Percentiles rank a stretch among this genome's conserved stretches.
Evolutionary conservation across 64 coral and sea anemone genomes (phyloP).

Genomic region (Stichodactyla mertensii): DNA sequence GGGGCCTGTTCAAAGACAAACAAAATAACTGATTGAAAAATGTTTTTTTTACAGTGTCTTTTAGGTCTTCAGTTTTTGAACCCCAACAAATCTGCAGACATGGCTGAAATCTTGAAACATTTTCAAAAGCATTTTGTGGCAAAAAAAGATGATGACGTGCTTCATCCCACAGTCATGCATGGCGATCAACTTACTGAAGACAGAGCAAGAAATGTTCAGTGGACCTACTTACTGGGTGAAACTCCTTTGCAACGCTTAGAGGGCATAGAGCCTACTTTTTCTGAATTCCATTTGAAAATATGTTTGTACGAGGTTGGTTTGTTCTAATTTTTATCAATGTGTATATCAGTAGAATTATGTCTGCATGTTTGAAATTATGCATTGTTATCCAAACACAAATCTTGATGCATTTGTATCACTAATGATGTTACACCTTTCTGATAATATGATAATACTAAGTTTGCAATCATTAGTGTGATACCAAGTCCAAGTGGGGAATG

Average conservation of each 20-base stretch:
- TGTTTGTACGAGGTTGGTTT: too few relatives aligned
- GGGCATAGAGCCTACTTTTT: slow-evolving; percentile 22
- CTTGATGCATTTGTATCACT: too few relatives aligned
- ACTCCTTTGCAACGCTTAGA: slow-evolving; percentile 2
- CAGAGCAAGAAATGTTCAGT: slow-evolving; percentile 25
- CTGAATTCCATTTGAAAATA: neutral
- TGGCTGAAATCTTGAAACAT: slow-evolving; percentile 24
- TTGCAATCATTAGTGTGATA: too few relatives aligned
- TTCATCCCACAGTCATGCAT: slow-evolving; percentile 26
- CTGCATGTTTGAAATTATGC: too few relatives aligned
- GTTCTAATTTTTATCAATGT: too few relatives aligned
- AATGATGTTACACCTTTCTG: too few relatives aligned
- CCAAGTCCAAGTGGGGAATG: too few relatives aligned
- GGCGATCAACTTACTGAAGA: slow-evolving; percentile 46
- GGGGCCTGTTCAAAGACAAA: too few relatives aligned
- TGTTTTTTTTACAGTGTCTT: neutral
- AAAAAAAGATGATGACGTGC: neutral
- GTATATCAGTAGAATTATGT: too few relatives aligned
- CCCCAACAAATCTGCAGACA: slow-evolving; percentile 32
- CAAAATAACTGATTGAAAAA: too few relatives aligned
- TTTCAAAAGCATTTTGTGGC: slow-evolving; percentile 28
- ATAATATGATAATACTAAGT: too few relatives aligned
- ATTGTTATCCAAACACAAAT: too few relatives aligned
- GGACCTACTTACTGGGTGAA: neutral
- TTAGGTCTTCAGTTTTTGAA: slow-evolving; percentile 25